These are phyloP conservation scores for Mormyrops attenuatus DNA, from an alignment of 2,797 vertebrate species.

Conservation along the genomic window DNA sequence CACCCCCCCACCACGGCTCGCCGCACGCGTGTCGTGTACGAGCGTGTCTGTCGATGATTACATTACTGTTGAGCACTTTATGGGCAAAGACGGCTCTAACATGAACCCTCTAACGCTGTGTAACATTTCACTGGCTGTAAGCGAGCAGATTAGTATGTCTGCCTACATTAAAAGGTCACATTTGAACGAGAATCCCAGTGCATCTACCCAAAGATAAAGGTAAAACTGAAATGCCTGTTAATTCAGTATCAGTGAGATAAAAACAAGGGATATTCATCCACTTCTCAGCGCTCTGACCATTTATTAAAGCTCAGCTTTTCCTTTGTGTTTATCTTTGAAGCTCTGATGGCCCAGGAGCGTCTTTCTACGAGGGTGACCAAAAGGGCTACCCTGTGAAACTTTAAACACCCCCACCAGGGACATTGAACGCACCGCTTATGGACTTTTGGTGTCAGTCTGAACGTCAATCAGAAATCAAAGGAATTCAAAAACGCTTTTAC, in stretches of 20 bases:
- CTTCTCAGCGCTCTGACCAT: not conserved
- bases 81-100: not conserved
- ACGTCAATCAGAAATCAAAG: not conserved
- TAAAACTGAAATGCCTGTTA: not conserved
- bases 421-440: not conserved
- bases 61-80: not conserved
- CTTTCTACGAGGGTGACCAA: not conserved
- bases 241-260: not conserved
- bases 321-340: slow-evolving; percentile 10
- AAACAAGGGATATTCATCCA: not conserved
- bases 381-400: not conserved
- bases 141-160: not conserved
- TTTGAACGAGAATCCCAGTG: not conserved
- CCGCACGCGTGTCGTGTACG: not conserved
- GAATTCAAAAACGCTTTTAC: not conserved
- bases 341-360: slow-evolving; percentile 41
- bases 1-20: not conserved
- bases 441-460: not conserved
- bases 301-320: not conserved
- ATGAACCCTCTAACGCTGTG: not conserved
- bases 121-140: not conserved
- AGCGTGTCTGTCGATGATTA: not conserved
- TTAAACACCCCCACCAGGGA: not conserved
- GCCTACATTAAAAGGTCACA: not conserved
- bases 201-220: not conserved